These are phyloP conservation scores for Andrena dorsata DNA, from an alignment of 2,888 invertebrate species.

Conservation along the genomic window DNA sequence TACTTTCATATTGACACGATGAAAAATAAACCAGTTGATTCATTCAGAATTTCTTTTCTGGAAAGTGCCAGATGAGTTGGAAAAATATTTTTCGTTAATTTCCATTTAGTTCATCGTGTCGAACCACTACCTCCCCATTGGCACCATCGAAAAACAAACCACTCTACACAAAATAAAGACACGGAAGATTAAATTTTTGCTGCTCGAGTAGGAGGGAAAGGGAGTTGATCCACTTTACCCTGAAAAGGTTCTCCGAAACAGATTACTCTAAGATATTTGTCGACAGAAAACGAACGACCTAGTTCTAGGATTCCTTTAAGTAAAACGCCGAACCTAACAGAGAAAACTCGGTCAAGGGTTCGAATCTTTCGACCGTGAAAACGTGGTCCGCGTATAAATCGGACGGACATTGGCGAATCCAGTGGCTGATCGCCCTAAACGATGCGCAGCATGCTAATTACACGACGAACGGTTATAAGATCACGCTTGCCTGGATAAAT, in stretches of 20 bases:
- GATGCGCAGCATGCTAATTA: not conserved
- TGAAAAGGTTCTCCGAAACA: not conserved
- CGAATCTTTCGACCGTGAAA: not conserved
- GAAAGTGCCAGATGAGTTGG: no score
- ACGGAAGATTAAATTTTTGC: not conserved
- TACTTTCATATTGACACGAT: no score
- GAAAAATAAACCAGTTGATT: no score
- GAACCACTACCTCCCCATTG: no score
- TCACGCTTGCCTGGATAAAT: not conserved
- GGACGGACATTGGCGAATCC: not conserved
- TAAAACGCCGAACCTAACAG: not conserved
- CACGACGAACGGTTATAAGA: not conserved
- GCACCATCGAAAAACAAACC: not conserved
- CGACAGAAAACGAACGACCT: not conserved
- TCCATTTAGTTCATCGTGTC: no score
- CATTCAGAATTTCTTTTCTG: no score
- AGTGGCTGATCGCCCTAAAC: not conserved
- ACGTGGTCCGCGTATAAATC: not conserved
- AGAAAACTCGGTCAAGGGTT: constrained; percentile 11
- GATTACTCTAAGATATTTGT: constrained; percentile 7
- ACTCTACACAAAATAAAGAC: not conserved
- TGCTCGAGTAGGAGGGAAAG: not conserved
- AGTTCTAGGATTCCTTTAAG: constrained; percentile 8
- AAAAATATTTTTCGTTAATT: no score
- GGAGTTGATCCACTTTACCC: not conserved